phyloP scores from a whole-genome alignment of 1,140 invertebrate genomes.

The Holcopasites calliopsidis region DNA sequence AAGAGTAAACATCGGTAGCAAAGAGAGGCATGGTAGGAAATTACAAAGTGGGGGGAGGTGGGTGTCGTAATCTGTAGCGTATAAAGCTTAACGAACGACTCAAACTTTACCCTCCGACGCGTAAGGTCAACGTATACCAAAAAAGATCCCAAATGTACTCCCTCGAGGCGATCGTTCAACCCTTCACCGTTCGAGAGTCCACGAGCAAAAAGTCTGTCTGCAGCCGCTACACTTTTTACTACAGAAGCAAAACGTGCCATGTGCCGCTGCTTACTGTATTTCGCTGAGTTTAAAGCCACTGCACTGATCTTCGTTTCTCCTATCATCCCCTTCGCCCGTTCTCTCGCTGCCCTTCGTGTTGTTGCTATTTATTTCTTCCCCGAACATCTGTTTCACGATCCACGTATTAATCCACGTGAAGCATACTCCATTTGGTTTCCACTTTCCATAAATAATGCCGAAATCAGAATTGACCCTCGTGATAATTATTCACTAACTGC shows the following conservation, averaged over 20 bases:
- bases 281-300: not conserved
- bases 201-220: conserved; percentile 44
- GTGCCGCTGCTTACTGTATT: conserved; percentile 24
- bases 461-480: too few relatives aligned
- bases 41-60: conserved; percentile 4
- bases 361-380: too few relatives aligned
- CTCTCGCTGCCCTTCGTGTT: not conserved
- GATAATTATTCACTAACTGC: too few relatives aligned
- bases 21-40: conserved; percentile 21
- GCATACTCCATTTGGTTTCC: too few relatives aligned
- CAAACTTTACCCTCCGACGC: conserved; percentile 17
- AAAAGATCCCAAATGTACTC: conserved; percentile 45
- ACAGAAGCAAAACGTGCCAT: conserved; percentile 20
- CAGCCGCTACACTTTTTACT: conserved; percentile 45
- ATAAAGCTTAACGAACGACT: conserved; percentile 52
- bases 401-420: too few relatives aligned
- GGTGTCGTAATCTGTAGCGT: conserved; percentile 6
- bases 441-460: too few relatives aligned
- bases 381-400: too few relatives aligned
- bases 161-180: conserved; percentile 34
- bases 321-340: not conserved
- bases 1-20: conserved; percentile 4
- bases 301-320: not conserved
- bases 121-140: conserved; percentile 38
- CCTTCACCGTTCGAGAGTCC: conserved; percentile 15